Percentiles rank a stretch among this genome's conserved stretches.
phyloP scores from a whole-genome alignment of 2,888 invertebrate genomes.

The Mesochorus sp. region DNA sequence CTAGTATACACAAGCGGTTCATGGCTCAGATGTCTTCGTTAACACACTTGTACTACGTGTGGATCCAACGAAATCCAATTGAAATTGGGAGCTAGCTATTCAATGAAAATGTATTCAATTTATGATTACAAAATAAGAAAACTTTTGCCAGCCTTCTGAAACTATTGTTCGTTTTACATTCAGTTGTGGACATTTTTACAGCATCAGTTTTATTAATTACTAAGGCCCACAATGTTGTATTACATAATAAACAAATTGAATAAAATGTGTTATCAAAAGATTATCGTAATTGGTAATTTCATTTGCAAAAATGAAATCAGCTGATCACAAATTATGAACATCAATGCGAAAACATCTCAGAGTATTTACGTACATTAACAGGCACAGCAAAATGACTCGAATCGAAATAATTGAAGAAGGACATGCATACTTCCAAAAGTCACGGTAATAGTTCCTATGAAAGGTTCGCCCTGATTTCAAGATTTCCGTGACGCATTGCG shows the following conservation, averaged over 20 bases:
- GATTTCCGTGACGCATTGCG: slow-evolving; percentile 61
- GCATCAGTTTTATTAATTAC: too few relatives aligned
- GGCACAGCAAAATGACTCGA: background rate
- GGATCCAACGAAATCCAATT: slow-evolving; percentile 7
- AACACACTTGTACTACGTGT: background rate
- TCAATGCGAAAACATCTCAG: background rate
- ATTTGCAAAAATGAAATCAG: background rate
- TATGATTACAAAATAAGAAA: slow-evolving; percentile 21
- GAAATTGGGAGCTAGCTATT: background rate
- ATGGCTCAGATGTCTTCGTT: slow-evolving; percentile 23
- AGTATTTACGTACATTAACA: background rate
- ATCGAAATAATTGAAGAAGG: background rate
- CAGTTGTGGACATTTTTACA: too few relatives aligned
- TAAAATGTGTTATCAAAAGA: too few relatives aligned
- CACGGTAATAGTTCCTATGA: background rate
- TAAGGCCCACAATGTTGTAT: too few relatives aligned
- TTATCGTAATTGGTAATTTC: too few relatives aligned
- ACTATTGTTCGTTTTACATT: too few relatives aligned
- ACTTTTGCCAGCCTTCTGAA: background rate
- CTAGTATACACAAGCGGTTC: slow-evolving; percentile 4
- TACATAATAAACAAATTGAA: too few relatives aligned
- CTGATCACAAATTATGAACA: background rate
- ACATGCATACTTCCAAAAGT: background rate
- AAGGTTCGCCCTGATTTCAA: slow-evolving; percentile 8
- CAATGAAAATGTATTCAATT: background rate